Percentiles rank a stretch among this genome's conserved stretches.
These are phyloP conservation scores for Anorthoa munda DNA, from an alignment of 2,888 invertebrate genomes.

Conservation along the genomic window DNA sequence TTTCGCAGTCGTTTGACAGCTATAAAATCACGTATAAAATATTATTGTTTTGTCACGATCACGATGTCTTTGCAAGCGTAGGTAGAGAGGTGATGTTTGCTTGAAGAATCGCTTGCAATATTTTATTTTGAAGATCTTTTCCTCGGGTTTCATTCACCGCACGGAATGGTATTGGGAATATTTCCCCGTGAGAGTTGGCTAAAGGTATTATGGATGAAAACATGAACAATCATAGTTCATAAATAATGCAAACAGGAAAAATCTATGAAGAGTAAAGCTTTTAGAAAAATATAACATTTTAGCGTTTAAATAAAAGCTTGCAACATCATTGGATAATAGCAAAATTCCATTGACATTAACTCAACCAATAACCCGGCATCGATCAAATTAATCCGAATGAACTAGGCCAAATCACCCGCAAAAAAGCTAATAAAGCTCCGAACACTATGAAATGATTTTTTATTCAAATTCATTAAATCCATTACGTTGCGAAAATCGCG, in stretches of 20 bases:
- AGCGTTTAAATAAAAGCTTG: neutral
- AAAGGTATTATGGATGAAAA: constrained; percentile 11
- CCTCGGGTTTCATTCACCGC: constrained; percentile 1
- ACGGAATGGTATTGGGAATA: constrained; percentile 7
- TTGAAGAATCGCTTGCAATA: constrained; percentile 19
- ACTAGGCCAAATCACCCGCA: constrained; percentile 26
- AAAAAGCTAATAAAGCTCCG: constrained; percentile 43
- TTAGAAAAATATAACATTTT: neutral
- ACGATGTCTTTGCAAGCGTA: constrained; percentile 13
- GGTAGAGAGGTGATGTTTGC: constrained; percentile 26
- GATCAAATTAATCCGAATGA: constrained; percentile 39
- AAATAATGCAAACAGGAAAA: neutral
- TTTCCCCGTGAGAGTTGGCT: neutral
- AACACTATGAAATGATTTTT: constrained; percentile 51
- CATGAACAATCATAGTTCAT: neutral
- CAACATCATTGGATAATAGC: neutral
- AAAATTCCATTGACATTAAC: constrained; percentile 5
- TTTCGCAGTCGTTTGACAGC: constrained; percentile 46
- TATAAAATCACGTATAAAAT: constrained; percentile 61
- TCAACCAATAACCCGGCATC: constrained; percentile 19
- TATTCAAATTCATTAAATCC: constrained; percentile 56
- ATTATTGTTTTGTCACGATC: constrained; percentile 56
- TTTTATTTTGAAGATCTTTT: constrained; percentile 22
- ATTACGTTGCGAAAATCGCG: constrained; percentile 62
- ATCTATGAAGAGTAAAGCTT: neutral